Evolutionary conservation across 2,797 vertebrate species (phyloP).

Genomic region (Mus spretus): DNA sequence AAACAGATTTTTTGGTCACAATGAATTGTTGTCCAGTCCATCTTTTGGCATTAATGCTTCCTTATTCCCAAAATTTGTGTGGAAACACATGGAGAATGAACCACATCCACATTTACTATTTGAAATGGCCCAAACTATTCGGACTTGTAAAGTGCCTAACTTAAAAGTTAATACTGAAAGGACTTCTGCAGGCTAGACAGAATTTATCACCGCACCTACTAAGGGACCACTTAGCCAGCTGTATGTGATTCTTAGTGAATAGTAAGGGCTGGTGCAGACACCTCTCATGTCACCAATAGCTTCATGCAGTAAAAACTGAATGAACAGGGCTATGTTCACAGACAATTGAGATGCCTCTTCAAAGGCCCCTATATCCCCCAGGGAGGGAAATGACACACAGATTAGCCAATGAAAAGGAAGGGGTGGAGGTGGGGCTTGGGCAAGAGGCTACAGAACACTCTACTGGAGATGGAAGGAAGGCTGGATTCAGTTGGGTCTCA

Average conservation of each 20-base stretch:
- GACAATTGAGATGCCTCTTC: background rate
- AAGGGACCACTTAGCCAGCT: background rate
- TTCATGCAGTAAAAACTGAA: background rate
- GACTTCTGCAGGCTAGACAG: background rate
- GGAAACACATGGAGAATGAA: constrained; percentile 11
- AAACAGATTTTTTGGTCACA: background rate
- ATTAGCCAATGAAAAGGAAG: background rate
- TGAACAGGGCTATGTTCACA: background rate
- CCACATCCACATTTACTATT: background rate
- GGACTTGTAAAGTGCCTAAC: background rate
- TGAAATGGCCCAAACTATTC: constrained; percentile 43
- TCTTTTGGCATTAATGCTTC: background rate
- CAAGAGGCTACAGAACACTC: background rate
- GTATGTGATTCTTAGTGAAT: background rate
- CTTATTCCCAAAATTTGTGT: background rate
- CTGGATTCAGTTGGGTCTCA: background rate
- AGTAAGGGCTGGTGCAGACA: background rate
- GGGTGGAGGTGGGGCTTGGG: background rate
- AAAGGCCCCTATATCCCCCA: background rate
- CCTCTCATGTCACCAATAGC: background rate
- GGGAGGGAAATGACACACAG: background rate
- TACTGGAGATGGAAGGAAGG: background rate
- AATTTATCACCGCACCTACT: background rate
- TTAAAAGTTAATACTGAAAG: background rate
- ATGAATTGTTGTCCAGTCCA: background rate